These are phyloP conservation scores for Corbicula japonica DNA, from an alignment of 2,888 invertebrate genomes.

Conservation along the genomic window DNA sequence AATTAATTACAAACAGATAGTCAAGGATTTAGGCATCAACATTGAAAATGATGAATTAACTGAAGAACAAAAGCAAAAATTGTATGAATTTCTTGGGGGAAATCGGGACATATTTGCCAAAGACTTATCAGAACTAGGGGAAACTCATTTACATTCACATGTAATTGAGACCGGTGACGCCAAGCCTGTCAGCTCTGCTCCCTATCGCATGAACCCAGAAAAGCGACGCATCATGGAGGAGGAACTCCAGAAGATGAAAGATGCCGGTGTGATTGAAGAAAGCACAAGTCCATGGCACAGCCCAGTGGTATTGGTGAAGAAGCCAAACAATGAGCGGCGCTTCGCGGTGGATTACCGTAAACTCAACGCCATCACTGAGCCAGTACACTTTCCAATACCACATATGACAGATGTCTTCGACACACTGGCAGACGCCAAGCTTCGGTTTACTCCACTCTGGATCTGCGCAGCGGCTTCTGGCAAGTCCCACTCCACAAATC, in stretches of 20 bases:
- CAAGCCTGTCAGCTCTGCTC: constrained; percentile 24
- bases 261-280: constrained; percentile 42
- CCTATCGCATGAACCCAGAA: constrained; percentile 23
- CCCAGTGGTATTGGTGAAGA: constrained; percentile 52
- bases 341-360: constrained; percentile 32
- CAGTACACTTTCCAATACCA: constrained; percentile 38
- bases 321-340: constrained; percentile 28
- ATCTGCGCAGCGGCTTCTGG: constrained; percentile 50
- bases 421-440: constrained; percentile 41
- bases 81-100: constrained; percentile 14
- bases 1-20: constrained; percentile 5
- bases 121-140: constrained; percentile 47
- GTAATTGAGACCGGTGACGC: constrained; percentile 42
- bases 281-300: constrained; percentile 38
- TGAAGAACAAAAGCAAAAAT: not conserved
- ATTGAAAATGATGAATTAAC: constrained; percentile 9
- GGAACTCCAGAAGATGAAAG: constrained; percentile 43
- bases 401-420: constrained; percentile 41
- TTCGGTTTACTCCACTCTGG: constrained; percentile 24
- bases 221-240: constrained; percentile 14
- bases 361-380: constrained; percentile 31
- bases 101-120: constrained; percentile 44
- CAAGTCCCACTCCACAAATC: constrained; percentile 32
- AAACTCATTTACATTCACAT: constrained; percentile 41
- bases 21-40: constrained; percentile 6